Conservation (phyloP, 1,140 invertebrate species). For the Magallana angulata region DNA sequence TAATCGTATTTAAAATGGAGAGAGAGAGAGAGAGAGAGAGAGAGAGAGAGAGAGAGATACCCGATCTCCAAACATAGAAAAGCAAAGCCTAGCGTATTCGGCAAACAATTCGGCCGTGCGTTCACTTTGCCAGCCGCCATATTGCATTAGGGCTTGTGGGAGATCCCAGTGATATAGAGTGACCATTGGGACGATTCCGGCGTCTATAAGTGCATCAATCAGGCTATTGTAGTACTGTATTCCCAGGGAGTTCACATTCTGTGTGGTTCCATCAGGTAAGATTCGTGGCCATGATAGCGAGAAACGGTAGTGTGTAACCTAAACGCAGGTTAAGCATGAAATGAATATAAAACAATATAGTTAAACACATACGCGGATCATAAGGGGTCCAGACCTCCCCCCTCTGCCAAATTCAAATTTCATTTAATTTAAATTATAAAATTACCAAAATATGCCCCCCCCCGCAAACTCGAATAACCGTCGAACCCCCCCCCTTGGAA, state of each 20-base stretch:
- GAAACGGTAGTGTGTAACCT: constrained; percentile 73
- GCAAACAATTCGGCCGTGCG: constrained; percentile 81
- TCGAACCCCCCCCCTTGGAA: no score
- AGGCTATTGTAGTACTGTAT: constrained; percentile 71
- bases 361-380: no score
- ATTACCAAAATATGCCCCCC: no score
- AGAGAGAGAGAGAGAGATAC: constrained; percentile 53
- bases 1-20: no score
- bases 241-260: constrained; percentile 56
- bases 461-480: no score
- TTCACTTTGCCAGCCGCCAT: constrained; percentile 82
- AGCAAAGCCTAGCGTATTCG: constrained; percentile 79
- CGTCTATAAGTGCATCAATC: constrained; percentile 67
- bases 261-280: constrained; percentile 65
- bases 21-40: no score
- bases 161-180: constrained; percentile 81
- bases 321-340: no score
- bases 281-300: constrained; percentile 74
- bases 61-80: constrained; percentile 76
- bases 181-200: constrained; percentile 79
- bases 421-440: no score
- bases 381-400: no score
- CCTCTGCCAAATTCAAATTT: no score
- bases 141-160: constrained; percentile 76
- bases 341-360: no score